Evolutionary conservation across 2,113 vertebrate genomes (phyloP).

Genomic region (Lophotis ruficrista): DNA sequence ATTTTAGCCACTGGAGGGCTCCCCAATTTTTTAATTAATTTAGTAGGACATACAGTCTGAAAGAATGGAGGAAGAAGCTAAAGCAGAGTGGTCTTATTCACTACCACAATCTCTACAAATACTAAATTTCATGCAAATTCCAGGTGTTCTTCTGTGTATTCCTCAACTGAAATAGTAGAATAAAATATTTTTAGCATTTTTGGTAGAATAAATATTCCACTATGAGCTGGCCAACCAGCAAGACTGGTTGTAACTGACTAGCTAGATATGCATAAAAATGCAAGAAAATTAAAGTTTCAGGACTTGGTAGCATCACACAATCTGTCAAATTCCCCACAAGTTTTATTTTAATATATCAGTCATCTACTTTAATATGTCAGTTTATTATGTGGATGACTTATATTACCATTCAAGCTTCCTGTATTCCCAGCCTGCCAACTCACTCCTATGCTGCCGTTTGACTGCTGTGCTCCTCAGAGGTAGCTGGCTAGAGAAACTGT

Average conservation of each 20-base stretch:
- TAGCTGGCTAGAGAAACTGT: background rate
- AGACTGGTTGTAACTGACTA: background rate
- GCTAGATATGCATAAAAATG: background rate
- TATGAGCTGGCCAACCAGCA: background rate
- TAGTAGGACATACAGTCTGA: background rate
- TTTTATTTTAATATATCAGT: background rate
- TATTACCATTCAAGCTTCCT: background rate
- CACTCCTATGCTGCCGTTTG: background rate
- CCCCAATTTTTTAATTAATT: constrained; percentile 42
- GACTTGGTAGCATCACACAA: background rate
- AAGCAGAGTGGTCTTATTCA: background rate
- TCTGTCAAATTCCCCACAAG: background rate
- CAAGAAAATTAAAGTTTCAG: background rate
- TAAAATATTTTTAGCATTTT: background rate
- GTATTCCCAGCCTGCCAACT: background rate
- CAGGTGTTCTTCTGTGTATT: background rate
- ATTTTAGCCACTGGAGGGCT: constrained; percentile 57
- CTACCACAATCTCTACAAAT: background rate
- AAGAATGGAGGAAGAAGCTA: background rate
- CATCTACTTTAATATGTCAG: background rate
- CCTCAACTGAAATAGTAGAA: background rate
- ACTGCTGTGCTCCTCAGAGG: background rate
- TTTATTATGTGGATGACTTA: background rate
- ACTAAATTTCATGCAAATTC: background rate
- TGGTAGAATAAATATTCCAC: background rate